phyloP scores from a whole-genome alignment of 1,140 invertebrate species.

The Caenorhabditis remanei region DNA sequence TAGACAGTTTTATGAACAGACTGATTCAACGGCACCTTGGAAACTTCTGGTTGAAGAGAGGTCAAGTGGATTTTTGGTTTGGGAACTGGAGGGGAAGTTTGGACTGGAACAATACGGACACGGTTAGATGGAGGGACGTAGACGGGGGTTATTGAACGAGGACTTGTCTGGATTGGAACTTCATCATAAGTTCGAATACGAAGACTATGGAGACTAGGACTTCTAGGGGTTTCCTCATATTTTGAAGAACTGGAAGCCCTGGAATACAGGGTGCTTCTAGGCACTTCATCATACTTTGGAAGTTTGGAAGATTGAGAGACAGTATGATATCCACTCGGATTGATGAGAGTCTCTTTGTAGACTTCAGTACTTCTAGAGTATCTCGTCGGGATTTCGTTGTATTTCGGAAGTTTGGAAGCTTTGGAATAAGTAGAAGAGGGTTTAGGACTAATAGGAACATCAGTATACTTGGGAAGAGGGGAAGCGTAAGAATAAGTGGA shows the following conservation, averaged over 20 bases:
- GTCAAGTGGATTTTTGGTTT: not conserved
- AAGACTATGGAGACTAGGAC: not conserved
- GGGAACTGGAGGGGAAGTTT: conserved; percentile 36
- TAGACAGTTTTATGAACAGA: not conserved
- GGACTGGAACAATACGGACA: conserved; percentile 7
- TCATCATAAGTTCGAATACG: conserved; percentile 12
- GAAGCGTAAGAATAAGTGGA: too few relatives aligned
- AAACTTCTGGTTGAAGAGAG: not conserved
- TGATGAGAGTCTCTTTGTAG: not conserved
- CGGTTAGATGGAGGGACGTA: not conserved
- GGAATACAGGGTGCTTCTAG: not conserved
- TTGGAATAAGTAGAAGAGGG: conserved; percentile 4
- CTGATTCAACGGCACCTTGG: not conserved
- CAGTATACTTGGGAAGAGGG: too few relatives aligned
- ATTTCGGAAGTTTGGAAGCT: not conserved
- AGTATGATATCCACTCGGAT: not conserved
- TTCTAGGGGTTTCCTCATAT: not conserved
- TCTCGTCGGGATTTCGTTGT: not conserved
- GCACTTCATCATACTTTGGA: conserved; percentile 20
- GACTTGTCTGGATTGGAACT: not conserved
- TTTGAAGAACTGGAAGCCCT: not conserved
- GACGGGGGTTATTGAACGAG: conserved; percentile 2
- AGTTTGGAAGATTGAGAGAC: not conserved
- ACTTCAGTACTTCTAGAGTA: not conserved
- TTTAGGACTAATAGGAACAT: not conserved